phyloP scores from a whole-genome alignment of 2,888 invertebrate species.

The Hydrotaea cyrtoneurina region DNA sequence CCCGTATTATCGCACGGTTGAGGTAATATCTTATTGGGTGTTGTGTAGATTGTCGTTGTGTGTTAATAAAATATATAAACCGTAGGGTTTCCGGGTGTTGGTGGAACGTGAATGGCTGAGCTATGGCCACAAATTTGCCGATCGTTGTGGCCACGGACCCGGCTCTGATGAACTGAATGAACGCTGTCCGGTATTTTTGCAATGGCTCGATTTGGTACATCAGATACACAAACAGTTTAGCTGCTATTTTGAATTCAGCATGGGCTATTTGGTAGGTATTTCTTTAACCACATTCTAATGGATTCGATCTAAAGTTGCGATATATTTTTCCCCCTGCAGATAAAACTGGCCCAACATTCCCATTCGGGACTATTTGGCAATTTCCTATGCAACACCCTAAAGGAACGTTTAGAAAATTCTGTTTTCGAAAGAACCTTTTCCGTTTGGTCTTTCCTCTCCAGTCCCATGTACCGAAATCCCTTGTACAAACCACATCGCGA shows the following conservation, averaged over 20 bases:
- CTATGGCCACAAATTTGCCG: conserved; percentile 99
- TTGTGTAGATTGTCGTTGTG: too few species aligned
- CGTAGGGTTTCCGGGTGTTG: conserved; percentile 94
- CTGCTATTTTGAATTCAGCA: conserved; percentile 97
- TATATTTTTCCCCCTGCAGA: conserved; percentile 83
- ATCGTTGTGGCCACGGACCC: conserved; percentile 92
- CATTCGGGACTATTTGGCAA: conserved; percentile 98
- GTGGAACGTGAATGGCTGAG: conserved; percentile 98
- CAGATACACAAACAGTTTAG: conserved; percentile 94
- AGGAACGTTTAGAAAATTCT: conserved; percentile 86
- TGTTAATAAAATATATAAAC: too few species aligned
- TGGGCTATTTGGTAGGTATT: conserved; percentile 91
- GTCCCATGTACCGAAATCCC: conserved; percentile 91
- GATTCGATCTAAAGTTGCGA: too few species aligned
- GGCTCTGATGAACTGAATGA: conserved; percentile 95
- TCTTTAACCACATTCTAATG: too few species aligned
- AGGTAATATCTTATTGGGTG: conserved; percentile 82
- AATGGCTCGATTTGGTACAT: conserved; percentile 98
- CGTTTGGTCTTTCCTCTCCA: conserved; percentile 93
- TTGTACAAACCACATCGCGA: conserved; percentile 85
- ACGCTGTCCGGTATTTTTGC: conserved; percentile 97
- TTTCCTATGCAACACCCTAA: conserved; percentile 93
- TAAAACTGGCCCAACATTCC: conserved; percentile 96
- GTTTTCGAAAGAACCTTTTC: conserved; percentile 88
- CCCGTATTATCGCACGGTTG: conserved; percentile 95